A percentile compares a stretch with the other conserved stretches of the same genome.
Evolutionary conservation across 2,888 invertebrate species (phyloP).

Genomic region (Theretra japonica): DNA sequence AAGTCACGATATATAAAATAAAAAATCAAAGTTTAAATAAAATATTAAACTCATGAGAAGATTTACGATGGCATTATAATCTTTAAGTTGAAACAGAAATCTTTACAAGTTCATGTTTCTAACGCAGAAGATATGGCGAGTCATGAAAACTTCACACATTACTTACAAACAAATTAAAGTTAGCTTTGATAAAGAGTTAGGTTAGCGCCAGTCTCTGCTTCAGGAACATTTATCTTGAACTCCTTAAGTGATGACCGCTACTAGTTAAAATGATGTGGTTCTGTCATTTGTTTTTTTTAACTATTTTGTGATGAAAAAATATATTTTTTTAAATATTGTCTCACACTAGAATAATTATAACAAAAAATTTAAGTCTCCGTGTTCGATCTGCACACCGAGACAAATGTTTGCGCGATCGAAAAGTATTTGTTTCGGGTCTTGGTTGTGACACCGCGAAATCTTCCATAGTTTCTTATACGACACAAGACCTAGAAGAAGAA

Average conservation of each 20-base stretch:
- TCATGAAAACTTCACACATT: conserved; percentile 16
- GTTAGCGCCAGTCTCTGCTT: background rate
- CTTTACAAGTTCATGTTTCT: background rate
- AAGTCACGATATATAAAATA: too few species aligned
- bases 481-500: too few species aligned
- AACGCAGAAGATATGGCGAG: background rate
- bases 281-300: background rate
- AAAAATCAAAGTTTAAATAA: too few species aligned
- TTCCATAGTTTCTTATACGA: too few species aligned
- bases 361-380: too few species aligned
- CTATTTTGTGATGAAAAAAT: too few species aligned
- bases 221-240: background rate
- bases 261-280: background rate
- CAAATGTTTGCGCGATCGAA: too few species aligned
- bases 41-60: background rate
- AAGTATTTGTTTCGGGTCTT: too few species aligned
- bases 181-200: background rate
- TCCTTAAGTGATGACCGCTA: background rate
- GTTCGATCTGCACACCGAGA: too few species aligned
- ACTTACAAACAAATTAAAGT: conserved; percentile 19
- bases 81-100: background rate
- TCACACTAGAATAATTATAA: too few species aligned
- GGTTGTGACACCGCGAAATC: too few species aligned
- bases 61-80: background rate
- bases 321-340: too few species aligned